A percentile compares a stretch with the other conserved stretches of the same genome.
phyloP scores from a whole-genome alignment of 2,888 invertebrate genomes.

The Polyploca ridens region DNA sequence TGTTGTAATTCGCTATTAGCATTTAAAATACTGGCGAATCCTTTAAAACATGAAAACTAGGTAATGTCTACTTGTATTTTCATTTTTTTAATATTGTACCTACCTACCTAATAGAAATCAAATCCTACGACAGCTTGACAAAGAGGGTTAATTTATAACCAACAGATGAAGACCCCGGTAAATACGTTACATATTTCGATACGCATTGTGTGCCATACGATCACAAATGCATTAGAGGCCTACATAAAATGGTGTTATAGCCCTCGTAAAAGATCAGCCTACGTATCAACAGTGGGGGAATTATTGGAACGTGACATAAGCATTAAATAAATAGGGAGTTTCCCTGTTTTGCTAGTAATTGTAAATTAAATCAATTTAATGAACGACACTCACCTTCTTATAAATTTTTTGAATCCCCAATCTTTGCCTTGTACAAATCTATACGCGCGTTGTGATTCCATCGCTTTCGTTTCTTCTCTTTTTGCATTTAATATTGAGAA shows the following conservation, averaged over 20 bases:
- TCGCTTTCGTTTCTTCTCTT: slow-evolving; percentile 99
- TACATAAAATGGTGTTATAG: slow-evolving; percentile 38
- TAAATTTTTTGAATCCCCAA: slow-evolving; percentile 99
- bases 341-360: slow-evolving; percentile 6
- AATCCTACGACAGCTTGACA: too few relatives aligned
- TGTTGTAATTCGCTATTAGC: too few relatives aligned
- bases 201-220: too few relatives aligned
- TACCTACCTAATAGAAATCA: too few relatives aligned
- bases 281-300: slow-evolving; percentile 42
- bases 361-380: slow-evolving; percentile 3
- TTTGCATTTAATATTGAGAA: slow-evolving; percentile 99
- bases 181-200: too few relatives aligned
- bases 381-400: slow-evolving; percentile 85
- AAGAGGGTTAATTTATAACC: too few relatives aligned
- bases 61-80: too few relatives aligned
- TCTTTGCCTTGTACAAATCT: slow-evolving; percentile 99
- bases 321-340: slow-evolving; percentile 21
- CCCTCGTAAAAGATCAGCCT: slow-evolving; percentile 30
- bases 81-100: too few relatives aligned
- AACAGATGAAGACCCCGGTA: too few relatives aligned
- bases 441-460: slow-evolving; percentile 98
- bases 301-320: slow-evolving; percentile 31
- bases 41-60: too few relatives aligned
- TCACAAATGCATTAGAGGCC: background rate
- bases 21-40: too few relatives aligned